These are phyloP conservation scores for Gracilinanus agilis DNA, from an alignment of 2,113 vertebrate species.

Conservation along the genomic window DNA sequence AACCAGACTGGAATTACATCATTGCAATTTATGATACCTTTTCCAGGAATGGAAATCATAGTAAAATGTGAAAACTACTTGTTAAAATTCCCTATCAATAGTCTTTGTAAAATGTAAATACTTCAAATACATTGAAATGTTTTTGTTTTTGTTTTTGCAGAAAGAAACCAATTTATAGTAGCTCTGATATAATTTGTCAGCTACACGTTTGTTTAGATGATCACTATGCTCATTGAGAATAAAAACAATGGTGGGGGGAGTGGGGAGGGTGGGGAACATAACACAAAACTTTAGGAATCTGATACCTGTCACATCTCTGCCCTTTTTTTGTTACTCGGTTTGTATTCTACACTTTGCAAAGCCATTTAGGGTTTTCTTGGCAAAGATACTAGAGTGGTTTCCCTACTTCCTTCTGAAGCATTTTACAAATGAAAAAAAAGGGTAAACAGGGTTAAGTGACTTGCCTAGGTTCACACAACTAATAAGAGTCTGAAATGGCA, in stretches of 20 bases:
- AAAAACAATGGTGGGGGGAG: background rate
- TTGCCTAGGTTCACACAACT: too few relatives aligned
- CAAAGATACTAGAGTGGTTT: too few relatives aligned
- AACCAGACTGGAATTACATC: conserved; percentile 16
- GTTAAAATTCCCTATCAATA: too few relatives aligned
- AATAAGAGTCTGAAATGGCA: too few relatives aligned
- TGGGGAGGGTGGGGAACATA: background rate
- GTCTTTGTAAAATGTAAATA: conserved; percentile 25
- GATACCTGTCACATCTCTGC: background rate
- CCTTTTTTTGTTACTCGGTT: too few relatives aligned
- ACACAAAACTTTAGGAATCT: background rate
- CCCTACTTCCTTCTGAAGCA: too few relatives aligned
- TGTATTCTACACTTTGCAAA: too few relatives aligned
- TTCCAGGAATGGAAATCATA: conserved; percentile 11
- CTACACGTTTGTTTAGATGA: background rate
- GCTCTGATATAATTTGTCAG: conserved; percentile 39
- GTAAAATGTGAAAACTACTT: background rate
- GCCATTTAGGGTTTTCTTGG: too few relatives aligned
- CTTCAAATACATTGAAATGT: conserved; percentile 18
- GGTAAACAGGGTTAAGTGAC: too few relatives aligned
- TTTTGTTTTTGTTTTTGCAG: background rate
- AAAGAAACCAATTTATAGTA: conserved; percentile 29
- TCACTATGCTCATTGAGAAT: background rate
- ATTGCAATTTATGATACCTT: background rate
- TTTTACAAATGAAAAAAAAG: too few relatives aligned